Conservation (phyloP, 2,888 invertebrate species). For the Miltochrista miniata region DNA sequence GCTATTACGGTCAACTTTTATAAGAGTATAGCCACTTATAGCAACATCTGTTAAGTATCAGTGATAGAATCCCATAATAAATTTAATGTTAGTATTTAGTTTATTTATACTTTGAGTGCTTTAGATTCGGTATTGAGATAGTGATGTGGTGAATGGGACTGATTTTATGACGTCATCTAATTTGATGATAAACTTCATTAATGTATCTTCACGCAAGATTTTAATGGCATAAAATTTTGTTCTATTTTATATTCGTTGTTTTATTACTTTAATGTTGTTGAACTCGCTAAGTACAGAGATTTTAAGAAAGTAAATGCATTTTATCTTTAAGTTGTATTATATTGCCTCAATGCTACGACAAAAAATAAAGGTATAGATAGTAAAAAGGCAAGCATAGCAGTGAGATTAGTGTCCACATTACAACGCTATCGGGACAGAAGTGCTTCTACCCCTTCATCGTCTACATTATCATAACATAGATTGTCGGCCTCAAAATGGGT, state of each 20-base stretch:
- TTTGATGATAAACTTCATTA: conserved; percentile 18
- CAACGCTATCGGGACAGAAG: conserved; percentile 9
- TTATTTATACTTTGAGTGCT: conserved; percentile 35
- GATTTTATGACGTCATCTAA: conserved; percentile 26
- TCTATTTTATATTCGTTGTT: neutral
- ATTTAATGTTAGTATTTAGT: conserved; percentile 37
- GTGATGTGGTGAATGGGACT: conserved; percentile 16
- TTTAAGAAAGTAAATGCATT: no score
- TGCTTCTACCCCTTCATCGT: conserved; percentile 10
- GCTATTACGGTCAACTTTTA: conserved; percentile 34
- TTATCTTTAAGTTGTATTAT: no score
- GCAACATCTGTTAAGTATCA: conserved; percentile 41
- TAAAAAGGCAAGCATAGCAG: neutral
- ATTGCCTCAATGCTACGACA: no score
- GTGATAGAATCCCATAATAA: conserved; percentile 37
- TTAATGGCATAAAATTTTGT: neutral
- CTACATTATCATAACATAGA: conserved; percentile 5
- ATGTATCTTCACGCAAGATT: conserved; percentile 1
- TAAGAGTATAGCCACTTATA: conserved; percentile 21
- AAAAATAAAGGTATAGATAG: no score
- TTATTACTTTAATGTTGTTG: no score
- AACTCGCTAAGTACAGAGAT: no score
- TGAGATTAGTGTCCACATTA: conserved; percentile 10
- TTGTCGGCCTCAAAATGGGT: conserved; percentile 1
- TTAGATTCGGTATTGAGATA: conserved; percentile 39